A percentile compares a stretch with the other conserved stretches of the same genome.
phyloP scores from a whole-genome alignment of 1,140 invertebrate genomes.

The honey bee (Apis mellifera) region Amel_HAv3.1 CM009937.2:8632501-8633000 shows the following conservation, averaged over 20 bases:
- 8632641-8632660: constrained; percentile 71
- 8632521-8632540: not conserved
- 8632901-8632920: not conserved
- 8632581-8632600: constrained; percentile 73
- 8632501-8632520: not conserved
- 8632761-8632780: constrained; percentile 17
- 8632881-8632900: not conserved
- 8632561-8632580: constrained; percentile 57
- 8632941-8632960: no score
- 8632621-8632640: constrained; percentile 65
- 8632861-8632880: not conserved
- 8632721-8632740: constrained; percentile 60
- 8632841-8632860: not conserved
- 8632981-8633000: no score
- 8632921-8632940: no score
- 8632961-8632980: no score
- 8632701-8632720: constrained; percentile 52
- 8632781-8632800: constrained; percentile 19
- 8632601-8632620: constrained; percentile 62
- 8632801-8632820: constrained; percentile 1
- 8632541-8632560: constrained; percentile 37
- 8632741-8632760: constrained; percentile 18
- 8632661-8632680: constrained; percentile 70
- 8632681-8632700: constrained; percentile 71
- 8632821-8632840: constrained; percentile 60